These are phyloP conservation scores for Jaculus jaculus DNA, from an alignment of 2,113 vertebrate genomes.

Conservation along the genomic window DNA sequence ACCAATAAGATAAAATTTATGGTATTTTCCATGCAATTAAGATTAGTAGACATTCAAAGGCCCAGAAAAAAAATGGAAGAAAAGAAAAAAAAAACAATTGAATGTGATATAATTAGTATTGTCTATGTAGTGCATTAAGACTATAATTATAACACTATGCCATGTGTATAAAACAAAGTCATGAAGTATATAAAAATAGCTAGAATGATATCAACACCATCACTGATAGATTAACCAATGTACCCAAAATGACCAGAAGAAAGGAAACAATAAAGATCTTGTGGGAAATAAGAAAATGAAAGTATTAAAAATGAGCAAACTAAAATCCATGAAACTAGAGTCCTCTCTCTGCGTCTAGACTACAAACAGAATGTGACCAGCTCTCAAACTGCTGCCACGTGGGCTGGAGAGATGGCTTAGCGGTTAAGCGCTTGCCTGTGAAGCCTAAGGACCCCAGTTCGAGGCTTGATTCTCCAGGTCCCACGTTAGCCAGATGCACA, in stretches of 20 bases:
- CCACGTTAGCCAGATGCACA: too few relatives aligned
- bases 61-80: not conserved
- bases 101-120: not conserved
- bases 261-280: not conserved
- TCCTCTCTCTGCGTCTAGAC: not conserved
- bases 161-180: not conserved
- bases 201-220: not conserved
- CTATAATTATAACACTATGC: not conserved
- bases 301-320: not conserved
- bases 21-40: not conserved
- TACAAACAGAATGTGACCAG: not conserved
- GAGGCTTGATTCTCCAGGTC: too few relatives aligned
- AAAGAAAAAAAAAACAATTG: not conserved
- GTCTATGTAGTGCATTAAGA: not conserved
- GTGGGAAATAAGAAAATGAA: not conserved
- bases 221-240: not conserved
- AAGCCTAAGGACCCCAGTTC: too few relatives aligned
- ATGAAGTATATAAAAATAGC: not conserved
- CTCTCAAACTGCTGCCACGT: fast-evolving
- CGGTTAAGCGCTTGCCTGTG: too few relatives aligned
- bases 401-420: too few relatives aligned
- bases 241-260: not conserved
- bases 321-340: not conserved
- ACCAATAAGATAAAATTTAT: not conserved
- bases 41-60: not conserved